Evolutionary conservation across 2,888 invertebrate genomes (phyloP).

Genomic region (Hyposoter dolosus): DNA sequence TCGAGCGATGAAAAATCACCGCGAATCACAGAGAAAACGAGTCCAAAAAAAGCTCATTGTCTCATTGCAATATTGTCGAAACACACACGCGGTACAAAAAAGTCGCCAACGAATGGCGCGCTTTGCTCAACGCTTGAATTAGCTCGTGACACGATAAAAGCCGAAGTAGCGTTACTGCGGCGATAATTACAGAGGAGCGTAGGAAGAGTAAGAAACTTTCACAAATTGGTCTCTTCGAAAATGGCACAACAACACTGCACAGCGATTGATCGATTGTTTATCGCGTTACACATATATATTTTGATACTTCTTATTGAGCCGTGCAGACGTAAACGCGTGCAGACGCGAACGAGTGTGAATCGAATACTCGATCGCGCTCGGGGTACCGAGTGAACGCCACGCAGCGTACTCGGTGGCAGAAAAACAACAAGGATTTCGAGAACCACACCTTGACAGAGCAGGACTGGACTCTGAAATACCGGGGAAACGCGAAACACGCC

Average conservation of each 20-base stretch:
- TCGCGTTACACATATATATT: neutral
- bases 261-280: conserved; percentile 15
- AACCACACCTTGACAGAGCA: conserved; percentile 82
- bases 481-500: conserved; percentile 68
- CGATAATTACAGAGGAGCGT: neutral
- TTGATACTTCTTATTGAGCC: neutral
- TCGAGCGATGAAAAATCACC: neutral
- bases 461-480: conserved; percentile 66
- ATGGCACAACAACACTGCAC: conserved; percentile 12
- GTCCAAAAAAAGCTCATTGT: too few relatives aligned
- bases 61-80: neutral
- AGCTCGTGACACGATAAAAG: neutral
- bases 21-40: neutral
- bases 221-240: conserved; percentile 9
- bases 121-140: neutral
- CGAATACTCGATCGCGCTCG: neutral
- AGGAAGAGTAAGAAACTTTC: conserved; percentile 3
- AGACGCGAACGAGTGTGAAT: neutral
- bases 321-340: neutral
- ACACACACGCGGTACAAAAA: neutral
- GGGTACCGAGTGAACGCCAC: neutral
- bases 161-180: neutral
- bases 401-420: neutral
- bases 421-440: conserved; percentile 65
- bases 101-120: neutral